phyloP scores from a whole-genome alignment of 2,888 invertebrate genomes.

The Acanthosepion esculentum region DNA sequence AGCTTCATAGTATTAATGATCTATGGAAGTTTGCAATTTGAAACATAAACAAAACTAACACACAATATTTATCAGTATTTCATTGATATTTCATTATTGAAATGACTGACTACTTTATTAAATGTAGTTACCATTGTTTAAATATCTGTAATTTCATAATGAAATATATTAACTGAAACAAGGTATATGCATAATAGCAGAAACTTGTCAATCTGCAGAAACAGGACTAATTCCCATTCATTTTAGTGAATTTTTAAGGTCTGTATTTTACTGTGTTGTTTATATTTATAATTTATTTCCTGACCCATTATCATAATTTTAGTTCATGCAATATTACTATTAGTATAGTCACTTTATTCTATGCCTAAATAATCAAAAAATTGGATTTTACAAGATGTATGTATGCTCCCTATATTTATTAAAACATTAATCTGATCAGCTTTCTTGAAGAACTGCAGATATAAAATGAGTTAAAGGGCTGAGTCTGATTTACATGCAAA shows the following conservation, averaged over 20 bases:
- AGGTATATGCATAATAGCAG: too few species aligned
- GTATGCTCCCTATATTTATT: background rate
- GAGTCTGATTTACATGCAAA: too few species aligned
- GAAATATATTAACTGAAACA: too few species aligned
- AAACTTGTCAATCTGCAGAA: background rate
- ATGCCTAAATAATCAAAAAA: background rate
- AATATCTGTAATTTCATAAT: too few species aligned
- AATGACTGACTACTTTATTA: too few species aligned
- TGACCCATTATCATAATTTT: background rate
- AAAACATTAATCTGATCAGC: too few species aligned
- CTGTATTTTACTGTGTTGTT: background rate
- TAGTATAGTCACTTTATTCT: background rate
- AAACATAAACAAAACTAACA: background rate
- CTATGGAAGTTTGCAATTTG: too few species aligned
- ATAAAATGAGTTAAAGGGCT: too few species aligned
- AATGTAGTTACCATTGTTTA: too few species aligned
- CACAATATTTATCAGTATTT: background rate
- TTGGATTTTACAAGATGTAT: background rate
- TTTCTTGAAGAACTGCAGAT: too few species aligned
- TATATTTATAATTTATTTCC: background rate
- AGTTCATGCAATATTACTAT: background rate
- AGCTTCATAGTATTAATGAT: too few species aligned
- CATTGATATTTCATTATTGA: background rate
- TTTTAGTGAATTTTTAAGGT: background rate
- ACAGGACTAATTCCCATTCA: background rate